phyloP scores from a whole-genome alignment of 64 coral and sea anemone genomes.

The Platygyra sinensis region DNA sequence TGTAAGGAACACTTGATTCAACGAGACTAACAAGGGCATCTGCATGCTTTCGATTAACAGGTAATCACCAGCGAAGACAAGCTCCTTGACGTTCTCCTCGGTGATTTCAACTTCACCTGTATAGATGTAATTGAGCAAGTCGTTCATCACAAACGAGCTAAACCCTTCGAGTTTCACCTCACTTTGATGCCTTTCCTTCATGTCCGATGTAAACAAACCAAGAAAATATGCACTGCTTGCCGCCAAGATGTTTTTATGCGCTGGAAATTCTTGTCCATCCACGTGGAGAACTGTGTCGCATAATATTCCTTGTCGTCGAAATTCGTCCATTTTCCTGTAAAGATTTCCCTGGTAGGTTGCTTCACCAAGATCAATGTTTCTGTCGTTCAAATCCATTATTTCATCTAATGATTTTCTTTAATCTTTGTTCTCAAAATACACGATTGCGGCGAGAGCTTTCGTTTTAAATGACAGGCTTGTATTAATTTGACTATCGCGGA shows the following conservation, averaged over 20 bases:
- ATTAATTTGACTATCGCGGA: background rate
- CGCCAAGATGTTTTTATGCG: slow-evolving; percentile 82
- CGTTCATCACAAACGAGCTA: slow-evolving; percentile 78
- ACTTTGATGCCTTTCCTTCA: slow-evolving; percentile 75
- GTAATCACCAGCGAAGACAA: slow-evolving; percentile 89
- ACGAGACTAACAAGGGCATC: too few species aligned
- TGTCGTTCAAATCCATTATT: slow-evolving; percentile 16
- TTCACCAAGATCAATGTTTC: background rate
- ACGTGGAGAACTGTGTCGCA: slow-evolving; percentile 75
- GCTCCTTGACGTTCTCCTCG: slow-evolving; percentile 83
- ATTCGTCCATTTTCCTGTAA: slow-evolving; percentile 62
- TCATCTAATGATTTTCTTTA: background rate
- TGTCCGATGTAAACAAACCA: slow-evolving; percentile 87
- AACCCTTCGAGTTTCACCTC: slow-evolving; percentile 80
- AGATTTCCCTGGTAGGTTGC: slow-evolving; percentile 57
- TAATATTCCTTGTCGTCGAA: slow-evolving; percentile 76
- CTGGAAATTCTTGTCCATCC: slow-evolving; percentile 67
- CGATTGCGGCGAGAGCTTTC: background rate
- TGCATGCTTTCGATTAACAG: slow-evolving; percentile 85
- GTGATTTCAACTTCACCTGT: slow-evolving; percentile 84
- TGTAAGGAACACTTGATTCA: too few species aligned
- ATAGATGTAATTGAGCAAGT: slow-evolving; percentile 86
- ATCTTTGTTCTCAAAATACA: background rate
- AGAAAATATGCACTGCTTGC: slow-evolving; percentile 88
- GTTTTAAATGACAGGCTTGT: background rate